Evolutionary conservation across 2,797 vertebrate species (phyloP).

Genomic region (Acrocephalus scirpaceus): DNA sequence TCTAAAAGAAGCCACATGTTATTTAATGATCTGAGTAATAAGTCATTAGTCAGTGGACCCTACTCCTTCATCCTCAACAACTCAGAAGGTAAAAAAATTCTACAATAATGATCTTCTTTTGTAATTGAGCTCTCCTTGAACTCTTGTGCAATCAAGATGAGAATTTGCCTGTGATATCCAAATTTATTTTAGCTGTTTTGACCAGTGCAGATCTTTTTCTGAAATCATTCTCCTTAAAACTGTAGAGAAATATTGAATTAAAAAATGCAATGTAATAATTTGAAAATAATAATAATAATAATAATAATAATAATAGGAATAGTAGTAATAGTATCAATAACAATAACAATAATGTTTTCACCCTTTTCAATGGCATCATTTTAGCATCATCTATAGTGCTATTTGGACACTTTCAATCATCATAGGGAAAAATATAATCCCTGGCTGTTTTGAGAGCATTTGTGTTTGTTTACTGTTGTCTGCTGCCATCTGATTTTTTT

Average conservation of each 20-base stretch:
- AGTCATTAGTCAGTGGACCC: too few relatives aligned
- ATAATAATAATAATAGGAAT: not conserved
- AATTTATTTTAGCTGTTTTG: not conserved
- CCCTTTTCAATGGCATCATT: not conserved
- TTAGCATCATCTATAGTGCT: not conserved
- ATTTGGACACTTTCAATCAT: not conserved
- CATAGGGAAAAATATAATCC: not conserved
- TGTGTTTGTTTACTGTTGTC: not conserved
- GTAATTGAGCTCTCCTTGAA: not conserved
- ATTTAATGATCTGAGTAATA: not conserved
- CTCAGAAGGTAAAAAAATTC: not conserved
- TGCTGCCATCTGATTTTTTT: not conserved
- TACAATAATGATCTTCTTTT: not conserved
- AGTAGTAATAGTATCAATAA: rapidly evolving
- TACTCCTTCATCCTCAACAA: not conserved
- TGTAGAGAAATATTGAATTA: not conserved
- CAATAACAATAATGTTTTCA: not conserved
- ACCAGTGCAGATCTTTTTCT: not conserved
- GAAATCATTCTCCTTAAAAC: not conserved
- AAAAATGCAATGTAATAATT: not conserved
- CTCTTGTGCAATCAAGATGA: not conserved
- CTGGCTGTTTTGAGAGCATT: not conserved
- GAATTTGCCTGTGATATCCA: not conserved
- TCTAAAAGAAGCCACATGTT: not conserved
- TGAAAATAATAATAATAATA: not conserved